Percentiles rank a stretch among this genome's conserved stretches.
Evolutionary conservation across 2,113 vertebrate species (phyloP).

Genomic region (Rhinoptilus africanus): DNA sequence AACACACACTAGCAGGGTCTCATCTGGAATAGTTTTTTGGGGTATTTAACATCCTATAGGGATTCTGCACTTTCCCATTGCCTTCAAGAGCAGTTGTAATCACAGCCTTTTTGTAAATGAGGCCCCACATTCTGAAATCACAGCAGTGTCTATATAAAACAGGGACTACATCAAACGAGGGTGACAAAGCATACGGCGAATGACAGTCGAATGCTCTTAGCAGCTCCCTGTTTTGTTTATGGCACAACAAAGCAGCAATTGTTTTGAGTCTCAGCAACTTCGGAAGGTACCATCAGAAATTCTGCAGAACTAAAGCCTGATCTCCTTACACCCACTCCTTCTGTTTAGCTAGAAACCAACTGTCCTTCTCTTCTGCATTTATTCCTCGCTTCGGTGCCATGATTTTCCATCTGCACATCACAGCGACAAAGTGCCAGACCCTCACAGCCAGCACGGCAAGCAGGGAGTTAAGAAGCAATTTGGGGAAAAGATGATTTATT

Average conservation of each 20-base stretch:
- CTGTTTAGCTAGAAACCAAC: neutral
- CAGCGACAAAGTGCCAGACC: neutral
- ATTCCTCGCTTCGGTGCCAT: neutral
- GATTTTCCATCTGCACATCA: neutral
- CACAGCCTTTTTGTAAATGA: neutral
- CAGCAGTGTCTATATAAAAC: neutral
- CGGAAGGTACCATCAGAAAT: neutral
- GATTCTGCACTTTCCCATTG: neutral
- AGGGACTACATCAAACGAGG: neutral
- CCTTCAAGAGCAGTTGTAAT: neutral
- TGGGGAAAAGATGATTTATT: neutral
- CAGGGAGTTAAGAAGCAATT: neutral
- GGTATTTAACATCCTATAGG: neutral
- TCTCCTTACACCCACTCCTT: neutral
- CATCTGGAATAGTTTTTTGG: accelerated
- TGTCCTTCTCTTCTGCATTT: neutral
- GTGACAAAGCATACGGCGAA: neutral
- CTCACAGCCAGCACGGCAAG: neutral
- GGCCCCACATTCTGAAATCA: neutral
- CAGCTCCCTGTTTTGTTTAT: neutral
- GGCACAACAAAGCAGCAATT: conserved; percentile 2
- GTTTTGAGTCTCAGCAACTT: neutral
- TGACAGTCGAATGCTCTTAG: neutral
- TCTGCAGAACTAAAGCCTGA: neutral
- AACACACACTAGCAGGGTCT: neutral